Evolutionary conservation across 2,888 invertebrate species (phyloP).

Genomic region (Cerceris rybyensis): DNA sequence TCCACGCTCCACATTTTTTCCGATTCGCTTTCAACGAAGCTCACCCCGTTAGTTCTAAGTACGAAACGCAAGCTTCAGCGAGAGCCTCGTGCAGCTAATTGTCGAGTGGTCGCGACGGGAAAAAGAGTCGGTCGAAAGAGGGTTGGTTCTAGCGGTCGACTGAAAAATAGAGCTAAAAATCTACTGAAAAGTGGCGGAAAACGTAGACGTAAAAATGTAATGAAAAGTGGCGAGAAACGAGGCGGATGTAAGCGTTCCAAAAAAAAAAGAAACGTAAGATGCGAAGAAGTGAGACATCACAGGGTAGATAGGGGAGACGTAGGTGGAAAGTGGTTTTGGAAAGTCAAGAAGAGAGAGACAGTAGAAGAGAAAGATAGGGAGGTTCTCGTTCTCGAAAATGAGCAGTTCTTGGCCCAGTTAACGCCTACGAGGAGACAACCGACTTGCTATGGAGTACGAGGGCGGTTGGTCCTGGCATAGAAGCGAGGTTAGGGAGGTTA

Average conservation of each 20-base stretch:
- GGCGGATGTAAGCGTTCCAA: background rate
- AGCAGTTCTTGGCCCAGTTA: slow-evolving; percentile 75
- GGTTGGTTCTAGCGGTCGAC: background rate
- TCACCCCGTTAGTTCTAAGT: background rate
- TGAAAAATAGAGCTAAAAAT: too few species aligned
- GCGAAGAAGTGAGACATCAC: background rate
- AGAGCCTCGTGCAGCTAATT: background rate
- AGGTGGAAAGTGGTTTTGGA: too few species aligned
- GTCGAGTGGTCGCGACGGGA: background rate
- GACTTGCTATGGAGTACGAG: slow-evolving; percentile 35
- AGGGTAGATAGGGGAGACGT: too few species aligned
- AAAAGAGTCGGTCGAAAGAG: background rate
- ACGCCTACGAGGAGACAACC: slow-evolving; percentile 70
- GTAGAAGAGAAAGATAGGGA: slow-evolving; percentile 16
- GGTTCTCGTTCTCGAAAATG: slow-evolving; percentile 64
- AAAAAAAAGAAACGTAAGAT: slow-evolving; percentile 3
- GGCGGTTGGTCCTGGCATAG: slow-evolving; percentile 41
- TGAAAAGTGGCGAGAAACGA: slow-evolving; percentile 1
- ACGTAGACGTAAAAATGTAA: slow-evolving; percentile 2
- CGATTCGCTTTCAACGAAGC: background rate
- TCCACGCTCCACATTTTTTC: background rate
- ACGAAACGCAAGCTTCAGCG: background rate
- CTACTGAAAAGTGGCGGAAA: background rate
- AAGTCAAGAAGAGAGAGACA: background rate
- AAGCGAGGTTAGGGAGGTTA: slow-evolving; percentile 71